Conservation (phyloP, 2,113 vertebrate genomes). For the Henicopernis longicauda region DNA sequence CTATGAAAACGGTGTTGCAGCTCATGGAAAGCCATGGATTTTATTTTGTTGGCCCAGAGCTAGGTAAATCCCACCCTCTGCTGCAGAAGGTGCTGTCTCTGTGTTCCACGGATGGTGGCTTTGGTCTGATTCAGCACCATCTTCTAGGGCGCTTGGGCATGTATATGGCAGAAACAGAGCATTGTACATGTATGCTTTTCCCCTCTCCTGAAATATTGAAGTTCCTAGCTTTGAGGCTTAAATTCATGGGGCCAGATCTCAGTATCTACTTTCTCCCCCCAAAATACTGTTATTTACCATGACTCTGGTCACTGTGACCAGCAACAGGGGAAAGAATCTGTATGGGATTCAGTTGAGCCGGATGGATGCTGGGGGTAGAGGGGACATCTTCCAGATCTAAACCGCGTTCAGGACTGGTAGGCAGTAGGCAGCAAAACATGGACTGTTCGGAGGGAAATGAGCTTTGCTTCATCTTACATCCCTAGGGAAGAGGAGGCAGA, state of each 20-base stretch:
- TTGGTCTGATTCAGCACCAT: not conserved
- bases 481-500: not conserved
- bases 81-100: not conserved
- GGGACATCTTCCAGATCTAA: not conserved
- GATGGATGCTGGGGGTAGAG: not conserved
- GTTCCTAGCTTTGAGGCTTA: not conserved
- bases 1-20: rapidly evolving
- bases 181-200: not conserved
- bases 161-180: not conserved
- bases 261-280: not conserved
- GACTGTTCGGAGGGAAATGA: not conserved
- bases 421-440: rapidly evolving
- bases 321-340: not conserved
- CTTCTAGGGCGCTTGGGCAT: rapidly evolving
- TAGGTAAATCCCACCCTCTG: not conserved
- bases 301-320: not conserved
- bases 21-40: not conserved
- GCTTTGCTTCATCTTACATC: not conserved
- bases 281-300: not conserved
- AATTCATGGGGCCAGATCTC: not conserved
- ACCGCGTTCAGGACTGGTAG: rapidly evolving
- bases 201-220: not conserved
- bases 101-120: rapidly evolving
- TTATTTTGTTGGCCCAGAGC: not conserved
- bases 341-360: rapidly evolving